phyloP scores from a whole-genome alignment of 2,113 vertebrate species.

The Typhlomys cinereus region DNA sequence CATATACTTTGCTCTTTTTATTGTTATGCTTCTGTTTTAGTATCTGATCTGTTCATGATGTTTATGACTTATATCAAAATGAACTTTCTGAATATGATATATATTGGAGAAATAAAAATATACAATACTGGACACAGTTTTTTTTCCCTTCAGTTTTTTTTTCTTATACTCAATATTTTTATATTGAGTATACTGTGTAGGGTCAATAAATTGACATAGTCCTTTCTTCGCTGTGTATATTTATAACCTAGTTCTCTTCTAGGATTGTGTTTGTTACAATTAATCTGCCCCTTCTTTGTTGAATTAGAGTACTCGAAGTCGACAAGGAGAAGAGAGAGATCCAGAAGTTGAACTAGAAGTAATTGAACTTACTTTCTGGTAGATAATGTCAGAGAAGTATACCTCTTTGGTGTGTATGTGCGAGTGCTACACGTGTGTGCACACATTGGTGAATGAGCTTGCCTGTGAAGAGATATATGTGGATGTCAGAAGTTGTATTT shows the following conservation, averaged over 20 bases:
- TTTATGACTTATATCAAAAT: constrained; percentile 45
- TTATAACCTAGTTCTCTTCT: no score
- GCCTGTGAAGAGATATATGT: no score
- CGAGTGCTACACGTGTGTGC: no score
- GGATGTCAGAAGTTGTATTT: no score
- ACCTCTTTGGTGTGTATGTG: no score
- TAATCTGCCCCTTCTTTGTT: constrained; percentile 48
- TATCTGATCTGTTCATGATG: constrained; percentile 17
- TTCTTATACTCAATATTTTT: no score
- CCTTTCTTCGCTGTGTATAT: constrained; percentile 15
- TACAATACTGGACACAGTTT: neutral
- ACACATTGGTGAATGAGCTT: no score
- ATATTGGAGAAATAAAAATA: constrained; percentile 13
- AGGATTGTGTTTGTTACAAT: constrained; percentile 60
- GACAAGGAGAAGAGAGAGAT: constrained; percentile 98
- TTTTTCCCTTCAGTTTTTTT: constrained; percentile 3
- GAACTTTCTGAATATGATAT: neutral
- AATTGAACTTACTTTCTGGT: constrained; percentile 78
- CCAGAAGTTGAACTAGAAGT: constrained; percentile 98
- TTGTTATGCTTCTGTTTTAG: constrained; percentile 44
- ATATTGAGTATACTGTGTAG: neutral
- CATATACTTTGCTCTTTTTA: neutral
- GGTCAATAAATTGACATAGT: constrained; percentile 4
- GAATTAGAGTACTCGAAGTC: constrained; percentile 95
- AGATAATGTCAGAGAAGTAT: constrained; percentile 67